Conservation (phyloP, 2,113 vertebrate genomes). For the Alces alces region DNA sequence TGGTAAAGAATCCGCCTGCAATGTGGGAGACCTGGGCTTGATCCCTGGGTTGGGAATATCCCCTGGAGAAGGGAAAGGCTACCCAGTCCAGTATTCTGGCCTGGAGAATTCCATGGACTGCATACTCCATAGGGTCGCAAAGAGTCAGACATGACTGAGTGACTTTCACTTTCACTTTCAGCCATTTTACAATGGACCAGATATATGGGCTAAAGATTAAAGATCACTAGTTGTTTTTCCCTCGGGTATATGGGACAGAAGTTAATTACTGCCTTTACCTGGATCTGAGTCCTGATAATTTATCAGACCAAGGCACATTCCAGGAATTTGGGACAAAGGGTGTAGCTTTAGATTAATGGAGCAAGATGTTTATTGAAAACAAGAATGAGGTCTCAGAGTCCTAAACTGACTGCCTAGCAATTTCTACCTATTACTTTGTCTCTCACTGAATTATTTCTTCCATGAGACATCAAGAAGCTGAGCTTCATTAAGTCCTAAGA, state of each 20-base stretch:
- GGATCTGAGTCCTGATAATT: not conserved
- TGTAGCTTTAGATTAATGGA: not conserved
- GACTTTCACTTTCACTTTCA: not conserved
- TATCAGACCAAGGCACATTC: not conserved
- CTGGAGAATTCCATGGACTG: not conserved
- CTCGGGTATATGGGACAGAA: not conserved
- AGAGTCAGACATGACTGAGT: not conserved
- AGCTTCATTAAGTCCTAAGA: not conserved
- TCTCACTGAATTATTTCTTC: not conserved
- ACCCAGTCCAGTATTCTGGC: not conserved
- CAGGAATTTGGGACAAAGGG: not conserved
- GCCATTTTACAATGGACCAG: not conserved
- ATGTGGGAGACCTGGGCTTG: not conserved
- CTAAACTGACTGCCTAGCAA: not conserved
- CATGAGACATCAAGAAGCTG: not conserved
- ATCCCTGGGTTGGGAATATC: not conserved
- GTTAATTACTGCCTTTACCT: not conserved
- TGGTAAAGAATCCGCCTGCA: not conserved
- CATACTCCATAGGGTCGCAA: not conserved
- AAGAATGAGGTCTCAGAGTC: not conserved
- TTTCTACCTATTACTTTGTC: not conserved
- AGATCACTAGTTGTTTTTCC: not conserved
- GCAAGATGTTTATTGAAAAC: not conserved
- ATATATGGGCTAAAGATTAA: not conserved
- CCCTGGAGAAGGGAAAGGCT: not conserved